Base-by-base conservation (phyloP, 2,113 vertebrate species). In the Zingel zingel region DNA sequence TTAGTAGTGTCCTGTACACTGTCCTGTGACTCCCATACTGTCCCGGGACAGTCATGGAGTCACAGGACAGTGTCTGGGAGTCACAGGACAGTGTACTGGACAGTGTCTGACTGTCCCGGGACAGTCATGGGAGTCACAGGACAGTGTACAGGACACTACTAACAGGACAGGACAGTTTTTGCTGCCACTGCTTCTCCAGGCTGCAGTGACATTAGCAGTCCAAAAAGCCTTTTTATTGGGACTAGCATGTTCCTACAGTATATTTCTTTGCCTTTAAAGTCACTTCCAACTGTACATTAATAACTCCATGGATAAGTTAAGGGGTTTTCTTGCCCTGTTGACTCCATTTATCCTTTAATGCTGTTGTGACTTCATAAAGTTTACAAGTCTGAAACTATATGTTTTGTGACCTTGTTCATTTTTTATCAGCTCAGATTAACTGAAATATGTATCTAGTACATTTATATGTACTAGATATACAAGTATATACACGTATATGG, bases 351-450 rank as follows among this genome's bases (percentile, higher is more conserved):
- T 18, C 33, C 10, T 72, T 59, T 48, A 48, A 47, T 21, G 1
- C 11, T 59, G 53, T 57, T 39, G 18, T 33, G n/a, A 21, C 25
- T 36, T 69, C n/a, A 15, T 10, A 39, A 54, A 54, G 11, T 54
- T 16, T 25, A 43, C 33, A 27, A 39, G 23, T 47, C 23, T 47
- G 16, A 30, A 47, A 59, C 70, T 21, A 47, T 30, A 18, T n/a
- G 36, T 54, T 70, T 27, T 59, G 54, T 36, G 39, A 25, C 23
- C 15, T 54, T 57, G 54, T 62, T 77, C 58, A 43, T 33, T 45
- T 39, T 64, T 62, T 63, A 69, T 74, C 1, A 6, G 36, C 75
- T n/a, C 15, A 74, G 50, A 16, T 77, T 57, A 47, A 77, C 77
- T 47, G 2, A 73, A 39, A 68, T 53, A 45, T 27, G 33, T 0